Conservation (phyloP, 2,888 invertebrate species). For the Troilus luridus region DNA sequence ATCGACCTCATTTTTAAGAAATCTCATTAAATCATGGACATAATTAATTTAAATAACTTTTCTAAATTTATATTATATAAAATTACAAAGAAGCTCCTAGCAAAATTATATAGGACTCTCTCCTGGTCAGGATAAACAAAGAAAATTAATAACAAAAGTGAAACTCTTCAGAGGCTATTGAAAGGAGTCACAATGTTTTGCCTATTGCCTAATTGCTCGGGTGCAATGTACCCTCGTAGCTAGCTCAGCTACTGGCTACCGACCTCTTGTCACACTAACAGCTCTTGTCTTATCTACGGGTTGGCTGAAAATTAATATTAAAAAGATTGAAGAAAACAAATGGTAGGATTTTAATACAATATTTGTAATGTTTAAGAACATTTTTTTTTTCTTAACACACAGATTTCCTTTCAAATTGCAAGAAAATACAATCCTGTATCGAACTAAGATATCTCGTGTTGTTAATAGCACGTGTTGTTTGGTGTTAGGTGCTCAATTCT, state of each 20-base stretch:
- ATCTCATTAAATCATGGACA: not conserved
- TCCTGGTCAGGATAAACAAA: not conserved
- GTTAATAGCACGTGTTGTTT: too few relatives aligned
- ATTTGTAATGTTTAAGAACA: not conserved
- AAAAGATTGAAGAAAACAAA: not conserved
- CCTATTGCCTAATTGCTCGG: constrained; percentile 43
- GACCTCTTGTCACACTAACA: constrained; percentile 2
- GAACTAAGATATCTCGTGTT: too few relatives aligned
- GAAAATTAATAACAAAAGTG: constrained; percentile 43
- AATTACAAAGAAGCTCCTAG: not conserved
- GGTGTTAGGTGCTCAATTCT: too few relatives aligned
- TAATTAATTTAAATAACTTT: not conserved
- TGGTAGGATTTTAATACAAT: not conserved
- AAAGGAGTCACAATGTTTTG: constrained; percentile 26
- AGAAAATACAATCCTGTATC: too few relatives aligned
- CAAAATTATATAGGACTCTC: not conserved
- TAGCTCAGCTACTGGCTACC: constrained; percentile 47
- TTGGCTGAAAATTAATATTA: not conserved
- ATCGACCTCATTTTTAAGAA: not conserved
- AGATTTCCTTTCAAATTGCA: too few relatives aligned
- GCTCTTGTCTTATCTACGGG: not conserved
- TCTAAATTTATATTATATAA: not conserved
- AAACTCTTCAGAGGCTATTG: not conserved
- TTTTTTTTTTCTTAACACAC: too few relatives aligned
- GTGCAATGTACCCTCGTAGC: constrained; percentile 25